Base-by-base conservation (phyloP, 2,113 vertebrate species). In the Ptychochromis oligacanthus region DNA sequence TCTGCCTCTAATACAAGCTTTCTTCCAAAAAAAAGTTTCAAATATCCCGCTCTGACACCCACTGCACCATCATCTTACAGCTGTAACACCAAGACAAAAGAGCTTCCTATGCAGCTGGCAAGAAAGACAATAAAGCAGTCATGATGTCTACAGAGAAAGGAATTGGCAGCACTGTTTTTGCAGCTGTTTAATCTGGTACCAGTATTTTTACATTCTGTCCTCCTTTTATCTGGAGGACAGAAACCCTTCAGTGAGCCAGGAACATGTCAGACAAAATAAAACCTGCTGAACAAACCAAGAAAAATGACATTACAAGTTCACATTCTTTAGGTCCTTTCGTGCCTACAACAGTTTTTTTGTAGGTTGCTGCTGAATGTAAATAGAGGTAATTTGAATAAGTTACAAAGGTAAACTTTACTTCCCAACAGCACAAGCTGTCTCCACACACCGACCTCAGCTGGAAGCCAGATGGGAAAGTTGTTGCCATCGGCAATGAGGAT, bases 401-500 rank as follows among this genome's bases (percentile, higher is more conserved):
- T 15, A 12, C 77, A n/a, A 85, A 46, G 38, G 61, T 64, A 89
- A 80, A 67, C 70, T 82, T 49, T 94, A 75, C 88, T 91, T 93
- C 87, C 91, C 86, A 22, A 83, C 93, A 99, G 98, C 97, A 99
- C 94, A 99, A 98, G 86, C 90, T 99, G 84, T 97, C 97, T 52
- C 95, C 96, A 1, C 98, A 96, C 93, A 99, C 97, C 24, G 98
- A 99, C 90, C 88, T 99, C 93, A 97, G 96, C 95, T 99, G 98
- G 98, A 99, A 98, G 93, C 96, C 97, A 26, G 98, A 99, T 86
- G 96, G 97, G 79, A 97, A 92, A 90, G 93, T 96, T 77, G 89
- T 99, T 83, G 98, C 98, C 81, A 94, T 99, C 80, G 98, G 98
- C 88, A 99, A 99, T 61, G 98, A 99, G 94, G 98, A 99, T 72